These are phyloP conservation scores for Crenichthys baileyi DNA, from an alignment of 2,797 vertebrate genomes.

Conservation along the genomic window DNA sequence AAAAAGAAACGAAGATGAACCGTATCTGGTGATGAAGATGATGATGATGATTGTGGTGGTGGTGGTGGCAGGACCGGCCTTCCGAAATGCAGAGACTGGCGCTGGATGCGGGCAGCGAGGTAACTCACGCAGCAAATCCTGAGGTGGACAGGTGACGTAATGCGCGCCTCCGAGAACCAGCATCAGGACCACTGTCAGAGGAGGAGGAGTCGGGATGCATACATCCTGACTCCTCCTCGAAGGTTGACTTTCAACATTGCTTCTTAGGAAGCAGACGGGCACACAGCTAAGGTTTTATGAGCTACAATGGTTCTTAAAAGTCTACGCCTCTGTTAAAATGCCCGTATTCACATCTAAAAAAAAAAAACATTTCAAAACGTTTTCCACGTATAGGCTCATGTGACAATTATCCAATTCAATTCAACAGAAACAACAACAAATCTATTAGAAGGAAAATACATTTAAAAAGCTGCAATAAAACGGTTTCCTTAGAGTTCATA, in stretches of 20 bases:
- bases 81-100: slow-evolving; percentile 33
- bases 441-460: too few species aligned
- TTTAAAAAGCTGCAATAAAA: too few species aligned
- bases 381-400: too few species aligned
- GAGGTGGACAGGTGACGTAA: slow-evolving; percentile 78
- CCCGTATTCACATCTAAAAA: background rate
- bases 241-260: background rate
- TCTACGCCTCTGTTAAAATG: background rate
- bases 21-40: background rate
- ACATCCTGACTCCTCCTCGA: too few species aligned
- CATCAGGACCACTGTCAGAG: slow-evolving; percentile 75
- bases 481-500: too few species aligned
- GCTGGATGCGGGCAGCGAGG: slow-evolving; percentile 44
- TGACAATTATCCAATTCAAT: too few species aligned
- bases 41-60: background rate
- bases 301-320: background rate
- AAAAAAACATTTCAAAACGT: too few species aligned
- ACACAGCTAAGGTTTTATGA: background rate
- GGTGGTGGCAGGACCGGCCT: background rate
- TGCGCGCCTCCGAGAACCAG: slow-evolving; percentile 68
- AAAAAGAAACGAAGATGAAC: background rate
- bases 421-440: too few species aligned
- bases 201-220: background rate
- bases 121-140: slow-evolving; percentile 74
- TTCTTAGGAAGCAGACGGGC: background rate